Evolutionary conservation across 2,113 vertebrate genomes (phyloP).

Genomic region (Ellobius talpinus): DNA sequence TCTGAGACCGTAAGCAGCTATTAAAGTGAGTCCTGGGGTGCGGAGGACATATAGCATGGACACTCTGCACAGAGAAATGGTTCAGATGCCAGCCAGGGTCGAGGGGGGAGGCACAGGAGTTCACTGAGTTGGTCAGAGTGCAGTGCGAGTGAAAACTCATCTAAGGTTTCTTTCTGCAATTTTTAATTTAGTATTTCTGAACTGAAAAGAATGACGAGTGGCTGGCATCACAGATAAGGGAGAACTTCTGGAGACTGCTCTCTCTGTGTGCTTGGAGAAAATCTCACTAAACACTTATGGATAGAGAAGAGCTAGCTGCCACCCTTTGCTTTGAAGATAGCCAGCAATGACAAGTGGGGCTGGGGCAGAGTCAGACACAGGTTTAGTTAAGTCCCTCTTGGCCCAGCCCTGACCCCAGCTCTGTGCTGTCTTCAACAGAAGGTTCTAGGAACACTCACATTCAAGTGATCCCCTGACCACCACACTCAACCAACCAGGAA

Average conservation of each 20-base stretch:
- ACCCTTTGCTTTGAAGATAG: neutral
- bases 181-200: neutral
- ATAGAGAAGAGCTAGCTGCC: neutral
- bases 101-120: neutral
- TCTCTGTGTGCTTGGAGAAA: neutral
- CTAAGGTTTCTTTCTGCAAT: neutral
- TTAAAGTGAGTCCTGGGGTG: neutral
- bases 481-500: neutral
- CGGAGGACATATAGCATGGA: neutral
- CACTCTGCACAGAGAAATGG: neutral
- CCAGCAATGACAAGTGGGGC: neutral
- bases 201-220: neutral
- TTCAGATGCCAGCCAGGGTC: neutral
- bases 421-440: neutral
- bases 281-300: neutral
- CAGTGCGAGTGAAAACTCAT: neutral
- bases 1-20: too few species aligned
- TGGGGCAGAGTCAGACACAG: neutral
- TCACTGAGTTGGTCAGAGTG: neutral
- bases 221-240: neutral
- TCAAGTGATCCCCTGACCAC: rapidly evolving
- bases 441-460: too few species aligned
- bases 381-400: neutral
- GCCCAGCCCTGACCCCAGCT: neutral
- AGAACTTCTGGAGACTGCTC: neutral